Evolutionary conservation across 2,797 vertebrate species (phyloP).

Genomic region (Pterois miles): DNA sequence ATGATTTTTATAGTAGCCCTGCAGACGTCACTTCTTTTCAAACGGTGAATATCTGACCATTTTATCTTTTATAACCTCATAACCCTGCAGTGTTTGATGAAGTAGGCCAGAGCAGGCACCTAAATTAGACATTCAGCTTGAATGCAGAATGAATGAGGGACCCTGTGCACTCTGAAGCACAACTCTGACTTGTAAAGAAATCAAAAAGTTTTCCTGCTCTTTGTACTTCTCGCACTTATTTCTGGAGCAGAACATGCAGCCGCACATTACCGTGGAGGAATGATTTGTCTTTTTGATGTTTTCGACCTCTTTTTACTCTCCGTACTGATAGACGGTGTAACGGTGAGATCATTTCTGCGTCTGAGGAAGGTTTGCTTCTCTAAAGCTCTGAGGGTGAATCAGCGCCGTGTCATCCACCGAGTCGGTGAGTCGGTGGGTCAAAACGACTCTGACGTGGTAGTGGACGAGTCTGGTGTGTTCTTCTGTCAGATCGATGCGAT

Average conservation of each 20-base stretch:
- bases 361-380: conserved; percentile 4
- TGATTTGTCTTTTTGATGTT: not conserved
- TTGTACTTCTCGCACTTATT: not conserved
- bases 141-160: conserved; percentile 18
- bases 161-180: not conserved
- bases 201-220: conserved; percentile 23
- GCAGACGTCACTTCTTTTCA: conserved; percentile 24
- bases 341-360: not conserved
- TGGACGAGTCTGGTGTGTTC: too few species aligned
- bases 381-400: conserved; percentile 2
- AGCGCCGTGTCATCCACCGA: not conserved
- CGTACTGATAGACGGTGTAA: not conserved
- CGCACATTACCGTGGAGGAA: not conserved
- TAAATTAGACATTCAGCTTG: conserved; percentile 41
- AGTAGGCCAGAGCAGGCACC: conserved; percentile 17
- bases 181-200: not conserved
- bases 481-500: not conserved
- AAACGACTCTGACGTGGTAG: too few species aligned
- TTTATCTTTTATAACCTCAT: conserved; percentile 41
- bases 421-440: too few species aligned
- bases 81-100: conserved; percentile 28
- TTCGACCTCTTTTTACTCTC: not conserved
- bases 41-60: conserved; percentile 13
- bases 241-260: not conserved
- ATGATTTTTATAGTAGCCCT: conserved; percentile 3